A percentile compares a stretch with the other conserved stretches of the same genome.
Evolutionary conservation across 1,140 invertebrate species (phyloP).

Genomic region (Bombus fervidus): DNA sequence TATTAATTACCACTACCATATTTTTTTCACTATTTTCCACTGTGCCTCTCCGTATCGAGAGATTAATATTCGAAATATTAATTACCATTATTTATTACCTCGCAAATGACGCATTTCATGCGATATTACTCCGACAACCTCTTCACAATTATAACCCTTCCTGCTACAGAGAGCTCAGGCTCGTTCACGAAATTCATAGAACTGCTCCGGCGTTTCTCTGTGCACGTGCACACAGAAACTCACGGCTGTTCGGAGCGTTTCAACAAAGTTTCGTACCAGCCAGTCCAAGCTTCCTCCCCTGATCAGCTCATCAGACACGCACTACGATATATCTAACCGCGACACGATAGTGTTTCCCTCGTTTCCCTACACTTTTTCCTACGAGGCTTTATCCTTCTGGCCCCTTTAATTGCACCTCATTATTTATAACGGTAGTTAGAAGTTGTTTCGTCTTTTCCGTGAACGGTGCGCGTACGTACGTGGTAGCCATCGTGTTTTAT

Average conservation of each 20-base stretch:
- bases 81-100: background rate
- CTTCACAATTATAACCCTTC: constrained; percentile 42
- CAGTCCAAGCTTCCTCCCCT: constrained; percentile 49
- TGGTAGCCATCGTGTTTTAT: background rate
- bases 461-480: background rate
- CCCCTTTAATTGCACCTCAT: constrained; percentile 63
- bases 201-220: constrained; percentile 13
- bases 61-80: background rate
- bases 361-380: constrained; percentile 42
- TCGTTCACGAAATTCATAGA: constrained; percentile 52
- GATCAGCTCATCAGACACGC: constrained; percentile 63
- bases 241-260: constrained; percentile 38
- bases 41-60: background rate
- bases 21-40: background rate
- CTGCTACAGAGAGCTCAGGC: background rate
- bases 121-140: constrained; percentile 33
- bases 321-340: constrained; percentile 58
- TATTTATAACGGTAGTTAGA: constrained; percentile 64
- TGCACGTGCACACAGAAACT: constrained; percentile 24
- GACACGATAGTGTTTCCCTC: constrained; percentile 66
- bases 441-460: constrained; percentile 47
- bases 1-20: too few relatives aligned
- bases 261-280: constrained; percentile 69
- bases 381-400: background rate
- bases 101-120: background rate